Evolutionary conservation across 2,113 vertebrate genomes (phyloP).

Genomic region (Cairina moschata): DNA sequence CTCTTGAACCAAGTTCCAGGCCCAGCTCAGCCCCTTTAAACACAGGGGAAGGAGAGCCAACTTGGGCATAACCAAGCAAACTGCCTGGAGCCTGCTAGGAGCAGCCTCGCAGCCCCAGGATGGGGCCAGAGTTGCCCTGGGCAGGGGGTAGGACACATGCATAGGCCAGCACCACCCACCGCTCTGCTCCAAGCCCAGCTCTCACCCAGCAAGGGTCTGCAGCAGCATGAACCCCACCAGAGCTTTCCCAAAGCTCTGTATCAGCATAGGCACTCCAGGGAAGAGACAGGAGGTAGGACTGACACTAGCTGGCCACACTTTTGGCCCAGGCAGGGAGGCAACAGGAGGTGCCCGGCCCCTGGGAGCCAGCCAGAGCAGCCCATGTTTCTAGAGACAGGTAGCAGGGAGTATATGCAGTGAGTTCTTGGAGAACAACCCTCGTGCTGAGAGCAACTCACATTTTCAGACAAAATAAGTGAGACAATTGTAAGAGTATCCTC

Average conservation of each 20-base stretch:
- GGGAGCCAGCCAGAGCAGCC: neutral
- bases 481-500: neutral
- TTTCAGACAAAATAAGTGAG: neutral
- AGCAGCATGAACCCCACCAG: neutral
- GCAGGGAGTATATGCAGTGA: neutral
- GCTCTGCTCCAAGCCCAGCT: neutral
- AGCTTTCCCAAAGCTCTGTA: neutral
- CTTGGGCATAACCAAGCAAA: neutral
- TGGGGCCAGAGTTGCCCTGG: neutral
- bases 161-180: neutral
- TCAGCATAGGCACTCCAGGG: fast-evolving
- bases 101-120: neutral
- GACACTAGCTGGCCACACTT: neutral
- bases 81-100: neutral
- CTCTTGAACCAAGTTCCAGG: neutral
- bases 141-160: neutral
- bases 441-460: neutral
- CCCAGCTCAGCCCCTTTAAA: neutral
- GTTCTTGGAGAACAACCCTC: neutral
- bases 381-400: neutral
- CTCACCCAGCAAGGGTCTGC: neutral
- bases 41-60: neutral
- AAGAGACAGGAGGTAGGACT: neutral
- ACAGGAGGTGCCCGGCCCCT: fast-evolving
- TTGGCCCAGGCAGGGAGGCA: neutral